Conservation (phyloP, 2,113 vertebrate species). For the Cinclus cinclus region DNA sequence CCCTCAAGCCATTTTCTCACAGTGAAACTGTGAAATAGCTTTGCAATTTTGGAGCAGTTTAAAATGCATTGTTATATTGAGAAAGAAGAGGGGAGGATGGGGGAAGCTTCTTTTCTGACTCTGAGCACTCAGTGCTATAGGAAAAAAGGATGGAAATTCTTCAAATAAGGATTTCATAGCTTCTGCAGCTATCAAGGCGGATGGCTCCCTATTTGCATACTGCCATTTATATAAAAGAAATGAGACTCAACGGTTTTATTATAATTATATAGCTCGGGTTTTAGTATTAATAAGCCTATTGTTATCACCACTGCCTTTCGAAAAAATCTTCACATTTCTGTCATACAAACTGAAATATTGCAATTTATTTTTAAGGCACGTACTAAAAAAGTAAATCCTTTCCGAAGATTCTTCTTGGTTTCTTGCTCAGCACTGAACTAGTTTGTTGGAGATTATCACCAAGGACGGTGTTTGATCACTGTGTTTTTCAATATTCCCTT, state of each 20-base stretch:
- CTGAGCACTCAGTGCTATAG: conserved; percentile 22
- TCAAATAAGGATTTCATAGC: conserved; percentile 37
- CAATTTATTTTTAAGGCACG: conserved; percentile 35
- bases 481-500: not conserved
- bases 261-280: conserved; percentile 50
- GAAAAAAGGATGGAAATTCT: conserved; percentile 57
- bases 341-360: conserved; percentile 30
- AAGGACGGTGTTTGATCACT: not conserved
- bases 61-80: conserved; percentile 76
- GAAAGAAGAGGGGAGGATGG: conserved; percentile 26
- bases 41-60: conserved; percentile 75
- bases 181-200: conserved; percentile 20
- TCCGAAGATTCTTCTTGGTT: not conserved
- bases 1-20: conserved; percentile 75
- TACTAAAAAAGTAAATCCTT: conserved; percentile 22
- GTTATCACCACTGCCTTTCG: conserved; percentile 34
- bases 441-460: not conserved
- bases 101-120: conserved; percentile 37
- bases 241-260: conserved; percentile 41
- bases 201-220: conserved; percentile 9
- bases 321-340: not conserved
- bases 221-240: conserved; percentile 39
- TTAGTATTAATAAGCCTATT: conserved; percentile 68
- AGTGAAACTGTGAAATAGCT: conserved; percentile 74
- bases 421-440: conserved; percentile 4